Evolutionary conservation across 2,797 vertebrate genomes (phyloP), one percentile per base, ranked within the genome.

Genomic region (Brachyalestes nurse): DNA sequence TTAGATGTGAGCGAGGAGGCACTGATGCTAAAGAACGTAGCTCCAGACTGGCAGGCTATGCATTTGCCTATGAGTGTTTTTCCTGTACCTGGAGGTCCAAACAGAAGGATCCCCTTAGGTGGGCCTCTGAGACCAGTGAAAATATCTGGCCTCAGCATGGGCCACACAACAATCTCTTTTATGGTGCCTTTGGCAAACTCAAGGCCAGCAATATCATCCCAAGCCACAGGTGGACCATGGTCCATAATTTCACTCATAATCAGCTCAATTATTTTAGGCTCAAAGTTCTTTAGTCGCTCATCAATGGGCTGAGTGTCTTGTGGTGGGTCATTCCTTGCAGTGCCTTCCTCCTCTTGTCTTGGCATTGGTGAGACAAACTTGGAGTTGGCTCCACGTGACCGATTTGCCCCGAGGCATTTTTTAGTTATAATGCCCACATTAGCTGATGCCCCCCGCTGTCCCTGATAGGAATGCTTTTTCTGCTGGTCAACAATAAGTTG

Each of bases 221-320:
- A 99, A 67, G 83, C 85, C 19, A 99, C 92, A 0, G 97, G 96
- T 25, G 97, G 96, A 0, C 97, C 97, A 0, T 97, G 96, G 85
- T 99, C 98, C 96, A 99, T 95, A 80, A 99, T 99, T 90, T 99
- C 98, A 0, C 95, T 96, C 97, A 96, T 97, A 84, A 99, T 97
- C 82, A 99, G 93, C 77, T 99, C 97, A 21, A 99, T 84, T 90
- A 99, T 99, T 90, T 96, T 99, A 16, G 98, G 97, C 82, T 99
- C 98, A 86, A 99, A 93, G 87, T 94, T 97, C 86, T 97, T 99
- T 79, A 99, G 88, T 17, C 93, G 92, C 62, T 98, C 97, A 67
- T 99, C 97, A 65, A 92, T 0, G 5, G 94, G 92, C 65, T 88
- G 86, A 42, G 84, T 75, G 12, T 94, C 92, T 85, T 88, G 83